Percentiles rank a stretch among this genome's conserved stretches.
These are phyloP conservation scores for Lampris incognitus DNA, from an alignment of 2,113 vertebrate species.

Conservation along the genomic window DNA sequence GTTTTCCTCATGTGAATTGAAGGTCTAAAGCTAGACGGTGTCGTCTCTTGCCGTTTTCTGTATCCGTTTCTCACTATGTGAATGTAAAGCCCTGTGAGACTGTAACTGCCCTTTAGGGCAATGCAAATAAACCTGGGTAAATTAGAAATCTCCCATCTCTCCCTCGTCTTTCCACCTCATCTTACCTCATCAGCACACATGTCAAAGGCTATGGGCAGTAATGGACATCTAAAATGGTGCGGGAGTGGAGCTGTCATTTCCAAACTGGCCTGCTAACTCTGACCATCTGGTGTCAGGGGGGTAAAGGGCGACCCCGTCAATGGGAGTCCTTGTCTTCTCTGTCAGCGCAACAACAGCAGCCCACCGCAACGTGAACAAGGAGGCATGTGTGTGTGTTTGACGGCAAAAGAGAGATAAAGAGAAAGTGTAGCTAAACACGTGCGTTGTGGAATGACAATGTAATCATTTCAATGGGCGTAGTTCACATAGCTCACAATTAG, in stretches of 20 bases:
- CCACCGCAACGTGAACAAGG: slow-evolving; percentile 66
- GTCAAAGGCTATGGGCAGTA: slow-evolving; percentile 20
- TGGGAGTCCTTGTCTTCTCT: slow-evolving; percentile 73
- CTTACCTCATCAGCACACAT: slow-evolving; percentile 28
- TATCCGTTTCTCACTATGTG: too few species aligned
- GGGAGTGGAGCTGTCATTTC: slow-evolving; percentile 67
- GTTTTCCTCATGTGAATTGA: too few species aligned
- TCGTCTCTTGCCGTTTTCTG: too few species aligned
- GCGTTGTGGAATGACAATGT: slow-evolving; percentile 12
- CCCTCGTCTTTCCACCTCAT: not conserved
- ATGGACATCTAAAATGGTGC: slow-evolving; percentile 60
- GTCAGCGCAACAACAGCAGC: slow-evolving; percentile 59
- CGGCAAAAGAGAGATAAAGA: slow-evolving; percentile 7
- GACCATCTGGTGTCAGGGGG: slow-evolving; percentile 73
- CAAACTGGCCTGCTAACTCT: slow-evolving; percentile 72
- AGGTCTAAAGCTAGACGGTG: too few species aligned
- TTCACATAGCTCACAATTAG: slow-evolving; percentile 20
- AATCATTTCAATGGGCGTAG: slow-evolving; percentile 33
- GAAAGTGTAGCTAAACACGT: slow-evolving; percentile 7
- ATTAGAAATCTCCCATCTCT: not conserved
- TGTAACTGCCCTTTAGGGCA: too few species aligned
- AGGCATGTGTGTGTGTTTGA: slow-evolving; percentile 57
- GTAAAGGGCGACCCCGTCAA: slow-evolving; percentile 68
- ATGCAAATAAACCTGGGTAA: too few species aligned
- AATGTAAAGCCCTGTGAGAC: too few species aligned